Conservation (phyloP, 2,797 vertebrate genomes). For the Chaetophractus vellerosus region DNA sequence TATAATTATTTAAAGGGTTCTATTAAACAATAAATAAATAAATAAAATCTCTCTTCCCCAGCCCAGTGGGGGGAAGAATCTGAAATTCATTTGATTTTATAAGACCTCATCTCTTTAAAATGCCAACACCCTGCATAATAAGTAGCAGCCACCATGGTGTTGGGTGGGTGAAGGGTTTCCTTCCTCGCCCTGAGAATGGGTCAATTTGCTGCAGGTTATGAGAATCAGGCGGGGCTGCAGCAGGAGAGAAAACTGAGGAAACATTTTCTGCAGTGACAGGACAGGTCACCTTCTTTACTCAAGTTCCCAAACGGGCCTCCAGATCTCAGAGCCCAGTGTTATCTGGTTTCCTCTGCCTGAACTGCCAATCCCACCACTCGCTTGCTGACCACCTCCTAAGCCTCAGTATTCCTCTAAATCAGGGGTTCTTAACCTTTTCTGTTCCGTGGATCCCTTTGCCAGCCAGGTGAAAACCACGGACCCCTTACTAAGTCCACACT, state of each 20-base stretch:
- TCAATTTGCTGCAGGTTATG: not conserved
- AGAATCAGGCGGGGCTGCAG: not conserved
- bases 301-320: fast-evolving
- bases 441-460: too few species aligned
- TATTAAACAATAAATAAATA: not conserved
- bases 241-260: not conserved
- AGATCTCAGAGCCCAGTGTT: not conserved
- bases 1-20: not conserved
- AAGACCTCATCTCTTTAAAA: slow-evolving; percentile 19
- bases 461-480: too few species aligned
- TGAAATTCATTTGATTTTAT: not conserved
- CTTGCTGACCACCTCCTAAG: not conserved
- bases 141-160: not conserved
- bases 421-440: too few species aligned
- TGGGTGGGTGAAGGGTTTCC: not conserved
- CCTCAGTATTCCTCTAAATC: not conserved
- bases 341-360: not conserved
- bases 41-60: not conserved
- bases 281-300: not conserved
- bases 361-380: not conserved
- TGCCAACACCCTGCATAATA: not conserved
- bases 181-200: not conserved
- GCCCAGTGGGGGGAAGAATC: not conserved
- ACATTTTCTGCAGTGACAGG: not conserved
- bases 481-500: too few species aligned